These are phyloP conservation scores for Lapara coniferarum DNA, from an alignment of 2,888 invertebrate species.

Conservation along the genomic window DNA sequence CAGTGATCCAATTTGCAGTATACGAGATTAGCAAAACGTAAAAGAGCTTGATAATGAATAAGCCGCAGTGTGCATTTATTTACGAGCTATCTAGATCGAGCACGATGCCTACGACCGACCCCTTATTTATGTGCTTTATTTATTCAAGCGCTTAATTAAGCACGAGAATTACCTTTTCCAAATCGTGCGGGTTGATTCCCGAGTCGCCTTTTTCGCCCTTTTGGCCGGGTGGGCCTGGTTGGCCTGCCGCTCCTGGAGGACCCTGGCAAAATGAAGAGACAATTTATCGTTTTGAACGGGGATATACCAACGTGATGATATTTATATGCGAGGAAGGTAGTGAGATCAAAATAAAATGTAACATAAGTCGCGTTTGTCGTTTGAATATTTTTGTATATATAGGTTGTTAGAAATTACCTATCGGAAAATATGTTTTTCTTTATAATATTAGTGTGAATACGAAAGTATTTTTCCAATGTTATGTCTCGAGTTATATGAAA, in stretches of 20 bases:
- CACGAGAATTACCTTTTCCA: conserved; percentile 67
- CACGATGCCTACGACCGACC: conserved; percentile 15
- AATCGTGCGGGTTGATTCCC: conserved; percentile 62
- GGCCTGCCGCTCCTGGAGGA: conserved; percentile 87
- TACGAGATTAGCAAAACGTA: conserved; percentile 16
- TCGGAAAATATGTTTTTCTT: too few species aligned
- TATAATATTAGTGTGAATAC: too few species aligned
- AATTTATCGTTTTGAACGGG: too few species aligned
- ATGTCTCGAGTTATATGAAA: too few species aligned
- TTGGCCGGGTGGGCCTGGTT: conserved; percentile 83
- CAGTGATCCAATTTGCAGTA: conserved; percentile 17
- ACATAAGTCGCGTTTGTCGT: too few species aligned
- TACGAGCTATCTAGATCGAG: conserved; percentile 16
- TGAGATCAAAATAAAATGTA: too few species aligned
- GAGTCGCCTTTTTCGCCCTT: conserved; percentile 91
- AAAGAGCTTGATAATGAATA: conserved; percentile 22
- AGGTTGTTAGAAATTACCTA: too few species aligned
- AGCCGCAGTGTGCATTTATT: conserved; percentile 24
- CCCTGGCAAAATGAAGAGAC: conserved; percentile 74
- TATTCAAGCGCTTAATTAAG: conserved; percentile 47
- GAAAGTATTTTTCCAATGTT: too few species aligned
- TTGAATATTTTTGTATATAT: too few species aligned
- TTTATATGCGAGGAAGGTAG: too few species aligned
- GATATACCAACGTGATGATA: too few species aligned
- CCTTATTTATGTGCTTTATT: conserved; percentile 18